phyloP scores from a whole-genome alignment of 2,888 invertebrate genomes.

The Megastigmus dorsalis region DNA sequence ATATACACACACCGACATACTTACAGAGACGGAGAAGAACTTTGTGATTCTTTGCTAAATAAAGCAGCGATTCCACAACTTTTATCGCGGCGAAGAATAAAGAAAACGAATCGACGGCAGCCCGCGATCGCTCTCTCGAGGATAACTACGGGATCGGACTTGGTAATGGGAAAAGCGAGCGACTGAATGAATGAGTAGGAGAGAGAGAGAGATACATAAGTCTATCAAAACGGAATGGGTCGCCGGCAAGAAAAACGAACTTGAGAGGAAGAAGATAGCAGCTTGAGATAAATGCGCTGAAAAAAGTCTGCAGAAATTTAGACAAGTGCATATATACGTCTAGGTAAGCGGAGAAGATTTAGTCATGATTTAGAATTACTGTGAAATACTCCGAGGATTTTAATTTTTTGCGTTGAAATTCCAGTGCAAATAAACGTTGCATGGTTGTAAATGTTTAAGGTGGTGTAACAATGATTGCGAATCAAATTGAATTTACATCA shows the following conservation, averaged over 20 bases:
- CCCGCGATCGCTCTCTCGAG: slow-evolving; percentile 44
- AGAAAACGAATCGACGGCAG: slow-evolving; percentile 20
- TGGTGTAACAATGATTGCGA: too few relatives aligned
- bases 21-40: slow-evolving; percentile 20
- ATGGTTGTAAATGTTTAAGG: too few relatives aligned
- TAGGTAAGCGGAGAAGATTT: too few relatives aligned
- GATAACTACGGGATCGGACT: slow-evolving; percentile 52
- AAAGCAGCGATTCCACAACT: slow-evolving; percentile 41
- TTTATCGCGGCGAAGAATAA: slow-evolving; percentile 39
- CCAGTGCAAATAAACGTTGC: too few relatives aligned
- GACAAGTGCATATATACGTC: not conserved
- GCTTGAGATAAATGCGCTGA: not conserved
- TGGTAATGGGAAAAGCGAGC: slow-evolving; percentile 47
- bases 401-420: too few relatives aligned
- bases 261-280: not conserved
- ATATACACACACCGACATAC: not conserved
- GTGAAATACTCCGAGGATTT: too few relatives aligned
- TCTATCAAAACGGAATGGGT: slow-evolving; percentile 11
- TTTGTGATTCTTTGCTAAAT: slow-evolving; percentile 54
- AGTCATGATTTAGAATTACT: too few relatives aligned
- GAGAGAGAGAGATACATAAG: slow-evolving; percentile 30
- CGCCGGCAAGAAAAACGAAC: slow-evolving; percentile 17
- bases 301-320: not conserved
- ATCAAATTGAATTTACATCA: too few relatives aligned
- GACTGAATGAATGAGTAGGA: slow-evolving; percentile 6